These are phyloP conservation scores for Sebastes miniatus DNA, from an alignment of 2,797 vertebrate species.

Conservation along the genomic window DNA sequence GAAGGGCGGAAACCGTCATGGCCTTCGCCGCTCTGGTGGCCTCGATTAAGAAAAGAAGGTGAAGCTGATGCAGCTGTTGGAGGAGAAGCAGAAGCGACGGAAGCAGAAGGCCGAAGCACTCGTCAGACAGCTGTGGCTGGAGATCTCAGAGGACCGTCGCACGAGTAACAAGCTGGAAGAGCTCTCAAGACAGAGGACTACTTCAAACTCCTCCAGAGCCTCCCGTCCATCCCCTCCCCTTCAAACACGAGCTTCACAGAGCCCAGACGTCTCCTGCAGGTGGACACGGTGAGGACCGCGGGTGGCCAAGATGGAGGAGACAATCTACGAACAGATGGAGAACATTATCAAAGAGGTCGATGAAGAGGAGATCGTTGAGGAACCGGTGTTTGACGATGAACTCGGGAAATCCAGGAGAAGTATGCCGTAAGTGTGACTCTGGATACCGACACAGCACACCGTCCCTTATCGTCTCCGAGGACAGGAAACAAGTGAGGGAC, in stretches of 20 bases:
- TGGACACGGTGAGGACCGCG: neutral
- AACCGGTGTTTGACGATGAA: neutral
- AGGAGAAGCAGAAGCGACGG: slow-evolving; percentile 14
- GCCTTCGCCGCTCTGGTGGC: neutral
- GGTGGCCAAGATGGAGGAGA: neutral
- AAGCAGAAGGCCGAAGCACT: neutral
- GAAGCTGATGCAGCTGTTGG: neutral
- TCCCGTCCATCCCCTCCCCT: neutral
- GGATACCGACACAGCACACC: slow-evolving; percentile 3
- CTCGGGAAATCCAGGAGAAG: neutral
- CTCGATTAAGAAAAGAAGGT: neutral
- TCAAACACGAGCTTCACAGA: neutral
- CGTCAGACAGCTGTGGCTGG: neutral
- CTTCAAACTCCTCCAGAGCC: neutral
- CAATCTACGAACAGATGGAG: neutral
- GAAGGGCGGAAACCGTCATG: neutral
- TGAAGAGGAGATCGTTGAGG: neutral
- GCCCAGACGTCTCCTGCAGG: neutral
- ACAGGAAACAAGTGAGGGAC: neutral
- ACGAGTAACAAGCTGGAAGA: neutral
- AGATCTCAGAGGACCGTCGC: neutral
- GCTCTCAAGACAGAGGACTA: neutral
- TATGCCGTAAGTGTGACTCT: neutral
- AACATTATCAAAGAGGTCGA: neutral
- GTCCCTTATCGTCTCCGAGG: neutral